Conservation (phyloP, 2,113 vertebrate genomes). For the Notothenia coriiceps region DNA sequence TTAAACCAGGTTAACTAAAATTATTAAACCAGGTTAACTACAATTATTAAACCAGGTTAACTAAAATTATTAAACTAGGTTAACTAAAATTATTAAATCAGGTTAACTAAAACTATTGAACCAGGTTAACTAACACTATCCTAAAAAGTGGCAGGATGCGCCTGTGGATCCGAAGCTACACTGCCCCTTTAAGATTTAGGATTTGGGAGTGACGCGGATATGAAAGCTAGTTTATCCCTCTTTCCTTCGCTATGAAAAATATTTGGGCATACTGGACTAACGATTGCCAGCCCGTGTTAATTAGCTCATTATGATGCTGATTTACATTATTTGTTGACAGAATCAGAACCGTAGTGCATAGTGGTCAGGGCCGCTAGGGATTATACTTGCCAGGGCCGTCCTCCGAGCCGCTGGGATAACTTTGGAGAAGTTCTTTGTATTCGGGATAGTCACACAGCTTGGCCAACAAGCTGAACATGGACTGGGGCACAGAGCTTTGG, state of each 20-base stretch:
- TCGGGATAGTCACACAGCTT: constrained; percentile 60
- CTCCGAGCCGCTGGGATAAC: constrained; percentile 72
- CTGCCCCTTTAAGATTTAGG: constrained; percentile 87
- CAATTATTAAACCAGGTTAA: not conserved
- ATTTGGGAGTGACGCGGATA: constrained; percentile 88
- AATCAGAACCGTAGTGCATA: not conserved
- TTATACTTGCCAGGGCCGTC: constrained; percentile 50
- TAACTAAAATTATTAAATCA: not conserved
- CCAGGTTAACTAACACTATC: not conserved
- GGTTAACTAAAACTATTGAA: no score
- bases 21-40: not conserved
- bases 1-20: not conserved
- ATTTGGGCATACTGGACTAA: constrained; percentile 61
- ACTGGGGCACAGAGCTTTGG: constrained; percentile 88
- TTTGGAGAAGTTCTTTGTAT: constrained; percentile 84
- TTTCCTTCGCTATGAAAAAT: constrained; percentile 78
- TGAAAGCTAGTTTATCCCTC: constrained; percentile 83
- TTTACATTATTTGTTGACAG: constrained; percentile 21
- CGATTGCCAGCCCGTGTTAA: constrained; percentile 20
- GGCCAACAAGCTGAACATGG: constrained; percentile 79
- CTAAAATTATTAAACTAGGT: not conserved
- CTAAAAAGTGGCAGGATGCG: not conserved
- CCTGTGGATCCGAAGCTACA: not conserved
- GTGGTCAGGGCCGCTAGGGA: constrained; percentile 47
- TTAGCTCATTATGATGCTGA: constrained; percentile 23